Conservation (phyloP, 2,888 invertebrate species). For the Himalopsyche japonica region DNA sequence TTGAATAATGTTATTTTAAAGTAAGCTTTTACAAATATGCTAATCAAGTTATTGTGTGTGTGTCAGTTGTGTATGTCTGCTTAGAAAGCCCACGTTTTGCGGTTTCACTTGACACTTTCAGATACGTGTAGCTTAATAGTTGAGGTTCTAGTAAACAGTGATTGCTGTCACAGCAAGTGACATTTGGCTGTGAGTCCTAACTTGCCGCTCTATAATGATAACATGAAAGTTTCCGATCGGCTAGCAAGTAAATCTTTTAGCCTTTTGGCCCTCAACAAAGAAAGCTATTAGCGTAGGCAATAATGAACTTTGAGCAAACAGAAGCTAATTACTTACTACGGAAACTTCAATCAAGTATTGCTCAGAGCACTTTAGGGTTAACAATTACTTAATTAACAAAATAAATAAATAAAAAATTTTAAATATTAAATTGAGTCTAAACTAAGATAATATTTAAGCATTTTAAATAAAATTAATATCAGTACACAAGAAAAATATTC, state of each 20-base stretch:
- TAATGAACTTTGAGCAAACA: not conserved
- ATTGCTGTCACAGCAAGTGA: not conserved
- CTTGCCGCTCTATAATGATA: not conserved
- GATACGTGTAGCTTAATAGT: not conserved
- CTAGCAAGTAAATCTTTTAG: not conserved
- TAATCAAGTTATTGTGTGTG: slow-evolving; percentile 3
- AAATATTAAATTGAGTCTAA: too few species aligned
- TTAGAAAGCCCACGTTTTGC: not conserved
- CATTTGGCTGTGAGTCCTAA: not conserved
- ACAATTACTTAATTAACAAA: too few species aligned
- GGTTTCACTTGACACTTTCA: slow-evolving; percentile 1
- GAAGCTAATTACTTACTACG: too few species aligned
- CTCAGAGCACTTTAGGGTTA: too few species aligned
- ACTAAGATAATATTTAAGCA: too few species aligned
- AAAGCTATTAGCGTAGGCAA: not conserved
- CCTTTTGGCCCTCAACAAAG: not conserved
- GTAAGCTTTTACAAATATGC: not conserved
- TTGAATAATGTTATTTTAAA: not conserved
- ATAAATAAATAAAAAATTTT: too few species aligned
- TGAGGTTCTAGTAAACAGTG: not conserved
- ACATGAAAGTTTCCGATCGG: not conserved
- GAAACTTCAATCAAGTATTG: too few species aligned
- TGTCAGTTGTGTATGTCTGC: not conserved
- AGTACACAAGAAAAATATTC: too few species aligned
- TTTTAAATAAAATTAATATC: too few species aligned